Conservation (phyloP, 2,113 vertebrate species). For the Semnopithecus entellus region DNA sequence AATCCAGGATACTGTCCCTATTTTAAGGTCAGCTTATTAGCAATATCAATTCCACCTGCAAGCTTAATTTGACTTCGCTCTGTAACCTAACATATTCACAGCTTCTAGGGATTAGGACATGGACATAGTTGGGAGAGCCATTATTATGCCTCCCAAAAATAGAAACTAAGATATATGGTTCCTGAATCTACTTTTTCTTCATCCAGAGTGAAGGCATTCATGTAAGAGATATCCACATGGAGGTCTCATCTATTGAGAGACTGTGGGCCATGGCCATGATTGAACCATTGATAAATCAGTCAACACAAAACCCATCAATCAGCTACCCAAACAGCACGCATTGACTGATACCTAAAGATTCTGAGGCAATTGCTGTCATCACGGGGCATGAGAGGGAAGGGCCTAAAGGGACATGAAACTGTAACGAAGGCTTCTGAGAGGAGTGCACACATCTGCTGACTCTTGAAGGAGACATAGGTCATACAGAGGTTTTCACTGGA, state of each 20-base stretch:
- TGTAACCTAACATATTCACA: background rate
- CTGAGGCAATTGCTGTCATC: background rate
- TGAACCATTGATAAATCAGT: background rate
- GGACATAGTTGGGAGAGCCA: background rate
- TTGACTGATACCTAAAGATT: background rate
- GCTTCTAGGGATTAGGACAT: background rate
- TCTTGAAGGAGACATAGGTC: background rate
- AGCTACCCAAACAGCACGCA: background rate
- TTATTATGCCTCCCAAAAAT: background rate
- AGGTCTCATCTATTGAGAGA: background rate
- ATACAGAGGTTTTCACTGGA: background rate
- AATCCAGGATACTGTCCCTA: background rate
- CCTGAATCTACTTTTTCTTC: background rate
- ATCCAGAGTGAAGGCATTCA: background rate
- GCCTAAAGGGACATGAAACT: background rate
- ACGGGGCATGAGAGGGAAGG: background rate
- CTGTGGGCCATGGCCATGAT: background rate
- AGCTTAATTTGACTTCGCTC: background rate
- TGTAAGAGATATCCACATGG: background rate
- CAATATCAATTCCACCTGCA: background rate
- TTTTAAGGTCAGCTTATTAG: background rate
- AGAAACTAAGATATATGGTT: background rate
- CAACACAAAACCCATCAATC: background rate
- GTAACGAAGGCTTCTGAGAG: background rate
- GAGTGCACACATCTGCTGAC: background rate